Evolutionary conservation across 2,113 vertebrate genomes (phyloP).

Genomic region (Alexandromys fortis): DNA sequence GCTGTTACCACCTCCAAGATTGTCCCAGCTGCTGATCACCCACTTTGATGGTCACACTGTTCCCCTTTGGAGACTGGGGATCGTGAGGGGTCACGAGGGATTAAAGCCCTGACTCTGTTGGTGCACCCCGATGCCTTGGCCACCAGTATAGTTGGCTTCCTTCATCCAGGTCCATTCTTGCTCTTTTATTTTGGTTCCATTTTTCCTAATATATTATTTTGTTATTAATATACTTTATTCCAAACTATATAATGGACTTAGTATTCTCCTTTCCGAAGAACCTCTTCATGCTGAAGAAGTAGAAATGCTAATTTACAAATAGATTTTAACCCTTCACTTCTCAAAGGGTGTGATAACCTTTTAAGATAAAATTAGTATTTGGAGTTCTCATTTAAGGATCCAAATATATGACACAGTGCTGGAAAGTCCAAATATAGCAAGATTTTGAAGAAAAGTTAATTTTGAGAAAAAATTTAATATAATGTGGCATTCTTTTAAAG

Average conservation of each 20-base stretch:
- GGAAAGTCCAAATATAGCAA: neutral
- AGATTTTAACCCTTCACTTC: neutral
- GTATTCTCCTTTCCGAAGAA: neutral
- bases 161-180: neutral
- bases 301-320: neutral
- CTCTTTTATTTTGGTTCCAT: neutral
- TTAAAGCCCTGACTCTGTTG: neutral
- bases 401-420: neutral
- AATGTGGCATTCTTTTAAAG: neutral
- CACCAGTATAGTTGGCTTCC: neutral
- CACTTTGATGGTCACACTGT: neutral
- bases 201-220: neutral
- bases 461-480: conserved; percentile 45
- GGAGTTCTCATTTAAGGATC: neutral
- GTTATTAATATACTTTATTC: neutral
- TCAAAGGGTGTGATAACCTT: neutral
- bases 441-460: conserved; percentile 10
- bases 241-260: neutral
- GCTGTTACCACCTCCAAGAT: neutral
- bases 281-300: neutral
- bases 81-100: rapidly evolving
- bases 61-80: neutral
- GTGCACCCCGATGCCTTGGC: neutral
- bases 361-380: conserved; percentile 15
- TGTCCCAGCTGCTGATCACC: neutral